These are phyloP conservation scores for Physeter macrocephalus DNA, from an alignment of 2,113 vertebrate genomes.

Conservation along the genomic window DNA sequence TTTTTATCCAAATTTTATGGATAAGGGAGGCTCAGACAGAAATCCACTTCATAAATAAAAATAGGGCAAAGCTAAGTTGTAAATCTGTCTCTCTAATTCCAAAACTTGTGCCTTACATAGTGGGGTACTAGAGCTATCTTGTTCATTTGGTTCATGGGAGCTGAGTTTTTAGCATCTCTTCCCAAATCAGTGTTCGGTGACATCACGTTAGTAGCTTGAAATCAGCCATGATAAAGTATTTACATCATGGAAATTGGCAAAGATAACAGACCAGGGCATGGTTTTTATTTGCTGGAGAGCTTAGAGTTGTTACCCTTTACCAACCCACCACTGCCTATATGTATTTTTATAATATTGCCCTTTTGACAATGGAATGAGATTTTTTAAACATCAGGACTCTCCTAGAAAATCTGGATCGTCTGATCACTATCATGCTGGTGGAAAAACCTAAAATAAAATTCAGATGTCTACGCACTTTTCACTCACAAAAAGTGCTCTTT, in stretches of 20 bases:
- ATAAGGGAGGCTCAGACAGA: background rate
- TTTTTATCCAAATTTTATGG: background rate
- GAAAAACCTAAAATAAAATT: background rate
- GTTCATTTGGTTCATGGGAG: background rate
- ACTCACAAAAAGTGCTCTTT: background rate
- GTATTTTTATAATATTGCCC: background rate
- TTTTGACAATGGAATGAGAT: background rate
- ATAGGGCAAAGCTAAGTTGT: background rate
- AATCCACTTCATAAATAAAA: background rate
- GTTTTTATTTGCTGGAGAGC: background rate
- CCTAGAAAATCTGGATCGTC: constrained; percentile 1
- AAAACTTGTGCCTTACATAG: background rate
- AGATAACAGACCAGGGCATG: background rate
- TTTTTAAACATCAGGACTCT: background rate
- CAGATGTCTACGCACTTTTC: background rate
- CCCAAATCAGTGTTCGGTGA: background rate
- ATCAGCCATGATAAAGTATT: background rate
- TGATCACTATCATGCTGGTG: background rate
- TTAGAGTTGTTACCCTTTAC: background rate
- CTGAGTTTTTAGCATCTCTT: background rate
- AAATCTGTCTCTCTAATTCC: background rate
- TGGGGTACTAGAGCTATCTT: background rate
- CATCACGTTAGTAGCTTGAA: background rate
- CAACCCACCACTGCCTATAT: background rate
- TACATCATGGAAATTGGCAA: background rate